phyloP scores from a whole-genome alignment of 1,140 invertebrate genomes.

The Drosophila ambigua region DNA sequence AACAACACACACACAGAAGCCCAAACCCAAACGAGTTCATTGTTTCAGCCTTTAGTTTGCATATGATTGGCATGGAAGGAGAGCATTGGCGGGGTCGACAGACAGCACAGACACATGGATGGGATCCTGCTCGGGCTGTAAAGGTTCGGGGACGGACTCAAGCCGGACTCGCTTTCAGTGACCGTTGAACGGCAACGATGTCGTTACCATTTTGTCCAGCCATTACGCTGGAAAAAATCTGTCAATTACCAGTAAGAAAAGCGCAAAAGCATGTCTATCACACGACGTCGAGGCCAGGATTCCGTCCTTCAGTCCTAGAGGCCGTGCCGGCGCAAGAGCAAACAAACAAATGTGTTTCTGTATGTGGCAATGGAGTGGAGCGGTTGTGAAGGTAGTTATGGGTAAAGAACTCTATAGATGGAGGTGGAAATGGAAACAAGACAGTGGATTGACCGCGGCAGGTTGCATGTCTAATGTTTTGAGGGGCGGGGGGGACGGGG shows the following conservation, averaged over 20 bases:
- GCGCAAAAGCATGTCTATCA: slow-evolving; percentile 76
- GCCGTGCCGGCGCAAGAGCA: slow-evolving; percentile 13
- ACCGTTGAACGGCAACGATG: slow-evolving; percentile 40
- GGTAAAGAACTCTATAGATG: neutral
- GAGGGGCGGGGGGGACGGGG: neutral
- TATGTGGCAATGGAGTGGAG: slow-evolving; percentile 2
- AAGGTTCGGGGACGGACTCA: slow-evolving; percentile 5
- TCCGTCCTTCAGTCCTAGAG: slow-evolving; percentile 16
- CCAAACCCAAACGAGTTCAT: slow-evolving; percentile 9
- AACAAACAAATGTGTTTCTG: slow-evolving; percentile 35
- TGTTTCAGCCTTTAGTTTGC: slow-evolving; percentile 25
- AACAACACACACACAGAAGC: too few species aligned
- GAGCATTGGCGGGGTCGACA: neutral
- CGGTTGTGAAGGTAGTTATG: slow-evolving; percentile 15
- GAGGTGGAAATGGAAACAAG: slow-evolving; percentile 22
- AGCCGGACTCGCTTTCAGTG: slow-evolving; percentile 26
- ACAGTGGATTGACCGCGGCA: slow-evolving; percentile 41
- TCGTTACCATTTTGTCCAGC: slow-evolving; percentile 68
- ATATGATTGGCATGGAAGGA: slow-evolving; percentile 35
- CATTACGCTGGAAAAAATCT: slow-evolving; percentile 72
- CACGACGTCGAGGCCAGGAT: slow-evolving; percentile 28
- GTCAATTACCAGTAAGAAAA: slow-evolving; percentile 73
- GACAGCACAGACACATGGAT: neutral
- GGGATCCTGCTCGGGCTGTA: slow-evolving; percentile 19
- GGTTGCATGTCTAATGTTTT: slow-evolving; percentile 38